These are phyloP conservation scores for Ianthella basta DNA, from an alignment of 37 sponge, comb jelly and placozoan species.

Conservation along the genomic window DNA sequence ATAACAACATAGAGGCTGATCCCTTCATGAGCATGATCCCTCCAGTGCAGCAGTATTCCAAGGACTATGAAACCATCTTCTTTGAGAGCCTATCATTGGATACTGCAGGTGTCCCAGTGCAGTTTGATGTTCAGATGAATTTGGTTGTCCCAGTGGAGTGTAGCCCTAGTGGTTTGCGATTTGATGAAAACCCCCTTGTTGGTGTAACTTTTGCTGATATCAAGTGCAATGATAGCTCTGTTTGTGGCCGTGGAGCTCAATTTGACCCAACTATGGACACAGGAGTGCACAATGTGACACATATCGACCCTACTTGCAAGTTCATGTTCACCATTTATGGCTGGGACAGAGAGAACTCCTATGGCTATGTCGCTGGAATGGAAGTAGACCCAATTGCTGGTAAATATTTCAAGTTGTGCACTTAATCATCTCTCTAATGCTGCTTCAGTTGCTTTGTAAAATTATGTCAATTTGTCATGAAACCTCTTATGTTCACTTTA, in stretches of 20 bases:
- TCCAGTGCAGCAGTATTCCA: not conserved
- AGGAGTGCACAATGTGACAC: not conserved
- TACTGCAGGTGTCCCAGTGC: not conserved
- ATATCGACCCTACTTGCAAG: not conserved
- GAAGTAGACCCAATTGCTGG: conserved; percentile 17
- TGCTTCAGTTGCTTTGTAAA: no score
- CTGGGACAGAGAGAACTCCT: conserved; percentile 2
- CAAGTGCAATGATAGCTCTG: not conserved
- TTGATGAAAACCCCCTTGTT: not conserved
- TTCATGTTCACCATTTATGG: not conserved
- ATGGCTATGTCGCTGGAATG: conserved; percentile 18
- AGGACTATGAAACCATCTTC: not conserved
- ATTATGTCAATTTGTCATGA: no score
- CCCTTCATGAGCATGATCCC: not conserved
- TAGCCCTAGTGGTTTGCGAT: no score
- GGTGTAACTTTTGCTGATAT: not conserved
- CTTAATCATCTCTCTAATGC: no score
- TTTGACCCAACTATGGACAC: not conserved
- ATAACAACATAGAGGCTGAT: not conserved
- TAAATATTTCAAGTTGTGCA: no score
- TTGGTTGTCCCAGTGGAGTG: not conserved
- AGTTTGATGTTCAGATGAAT: not conserved
- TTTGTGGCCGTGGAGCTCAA: conserved; percentile 13
- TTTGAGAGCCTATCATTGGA: not conserved
- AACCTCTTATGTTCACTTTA: no score